Evolutionary conservation across 2,888 invertebrate genomes (phyloP).

Genomic region (Ctena decussata): DNA sequence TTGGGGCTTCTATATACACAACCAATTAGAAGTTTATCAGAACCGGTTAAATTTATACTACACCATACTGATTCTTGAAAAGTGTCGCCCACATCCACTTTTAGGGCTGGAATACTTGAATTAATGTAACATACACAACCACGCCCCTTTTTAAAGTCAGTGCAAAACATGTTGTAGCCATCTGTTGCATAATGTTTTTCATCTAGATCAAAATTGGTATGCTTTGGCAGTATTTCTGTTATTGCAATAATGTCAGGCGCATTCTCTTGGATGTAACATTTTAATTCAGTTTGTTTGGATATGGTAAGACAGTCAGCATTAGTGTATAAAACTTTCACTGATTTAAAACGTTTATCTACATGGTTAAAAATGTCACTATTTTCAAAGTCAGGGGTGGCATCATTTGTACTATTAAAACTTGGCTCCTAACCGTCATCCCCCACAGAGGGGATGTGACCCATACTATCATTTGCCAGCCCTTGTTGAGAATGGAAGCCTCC

Average conservation of each 20-base stretch:
- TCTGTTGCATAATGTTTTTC: not conserved
- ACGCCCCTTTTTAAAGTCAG: not conserved
- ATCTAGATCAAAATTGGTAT: not conserved
- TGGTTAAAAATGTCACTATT: not conserved
- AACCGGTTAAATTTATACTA: not conserved
- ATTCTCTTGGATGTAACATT: not conserved
- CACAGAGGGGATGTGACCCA: not conserved
- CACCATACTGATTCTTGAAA: not conserved
- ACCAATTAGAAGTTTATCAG: not conserved
- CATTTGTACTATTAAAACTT: not conserved
- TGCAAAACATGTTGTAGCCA: not conserved
- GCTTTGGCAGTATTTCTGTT: not conserved
- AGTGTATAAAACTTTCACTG: not conserved
- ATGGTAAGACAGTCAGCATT: not conserved
- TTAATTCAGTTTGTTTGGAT: not conserved
- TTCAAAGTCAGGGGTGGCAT: not conserved
- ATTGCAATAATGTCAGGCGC: not conserved
- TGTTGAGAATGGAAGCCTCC: not conserved
- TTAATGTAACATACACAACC: not conserved
- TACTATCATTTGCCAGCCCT: not conserved
- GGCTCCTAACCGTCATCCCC: not conserved
- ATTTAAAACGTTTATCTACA: not conserved
- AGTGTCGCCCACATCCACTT: not conserved
- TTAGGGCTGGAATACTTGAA: not conserved
- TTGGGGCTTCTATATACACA: not conserved